A percentile compares a stretch with the other conserved stretches of the same genome.
Conservation (phyloP, 2,888 invertebrate species). For the Miltochrista miniata region DNA sequence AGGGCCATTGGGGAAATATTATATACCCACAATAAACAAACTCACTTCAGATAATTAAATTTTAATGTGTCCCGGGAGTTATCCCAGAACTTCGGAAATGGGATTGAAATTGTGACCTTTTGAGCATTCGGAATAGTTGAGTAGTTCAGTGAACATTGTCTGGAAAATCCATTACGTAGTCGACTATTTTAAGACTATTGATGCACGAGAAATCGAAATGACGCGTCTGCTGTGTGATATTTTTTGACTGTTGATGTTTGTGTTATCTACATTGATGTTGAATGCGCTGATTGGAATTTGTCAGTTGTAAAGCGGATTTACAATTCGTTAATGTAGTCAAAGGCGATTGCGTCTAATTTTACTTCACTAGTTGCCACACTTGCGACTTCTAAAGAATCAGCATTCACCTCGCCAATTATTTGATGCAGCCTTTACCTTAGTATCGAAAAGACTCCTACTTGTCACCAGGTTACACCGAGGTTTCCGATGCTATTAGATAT, state of each 20-base stretch:
- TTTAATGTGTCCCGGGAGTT: neutral
- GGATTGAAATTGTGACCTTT: slow-evolving; percentile 21
- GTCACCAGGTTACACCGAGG: no score
- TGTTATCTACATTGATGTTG: neutral
- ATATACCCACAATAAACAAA: no score
- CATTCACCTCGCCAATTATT: no score
- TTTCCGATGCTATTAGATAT: no score
- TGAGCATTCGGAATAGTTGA: slow-evolving; percentile 9
- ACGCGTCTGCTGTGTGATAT: neutral
- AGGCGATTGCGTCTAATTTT: no score
- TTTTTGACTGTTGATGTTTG: neutral
- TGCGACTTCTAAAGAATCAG: no score
- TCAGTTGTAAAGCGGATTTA: neutral
- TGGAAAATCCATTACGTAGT: slow-evolving; percentile 16
- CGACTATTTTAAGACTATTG: slow-evolving; percentile 12
- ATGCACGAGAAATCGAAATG: neutral
- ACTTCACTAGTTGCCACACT: no score
- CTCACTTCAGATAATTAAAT: neutral
- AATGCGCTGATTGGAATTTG: neutral
- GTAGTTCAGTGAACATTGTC: slow-evolving; percentile 12
- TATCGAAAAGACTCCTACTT: no score
- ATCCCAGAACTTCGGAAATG: slow-evolving; percentile 13
- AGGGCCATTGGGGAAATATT: no score
- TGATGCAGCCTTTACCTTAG: no score
- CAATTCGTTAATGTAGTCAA: no score